phyloP scores from a whole-genome alignment of 2,797 vertebrate species.

The Vultur gryphus region DNA sequence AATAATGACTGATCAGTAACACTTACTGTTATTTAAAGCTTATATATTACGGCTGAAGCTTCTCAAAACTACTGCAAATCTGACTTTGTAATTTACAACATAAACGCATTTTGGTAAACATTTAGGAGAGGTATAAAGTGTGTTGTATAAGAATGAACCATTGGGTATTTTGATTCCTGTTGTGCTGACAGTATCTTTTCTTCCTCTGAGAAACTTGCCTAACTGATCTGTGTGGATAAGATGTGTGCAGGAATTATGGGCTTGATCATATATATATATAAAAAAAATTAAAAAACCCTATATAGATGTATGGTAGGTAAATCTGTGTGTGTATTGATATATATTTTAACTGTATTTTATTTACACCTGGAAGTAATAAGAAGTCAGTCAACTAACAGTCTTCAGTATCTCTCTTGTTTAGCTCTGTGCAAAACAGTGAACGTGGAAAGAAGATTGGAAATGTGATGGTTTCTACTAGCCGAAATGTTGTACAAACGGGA shows the following conservation, averaged over 20 bases:
- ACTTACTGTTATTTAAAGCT: background rate
- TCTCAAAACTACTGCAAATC: background rate
- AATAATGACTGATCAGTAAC: background rate
- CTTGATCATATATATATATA: background rate
- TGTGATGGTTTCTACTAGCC: conserved; percentile 91
- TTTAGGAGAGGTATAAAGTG: background rate
- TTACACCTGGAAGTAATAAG: background rate
- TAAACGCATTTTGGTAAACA: background rate
- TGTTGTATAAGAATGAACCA: background rate
- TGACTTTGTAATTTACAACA: background rate
- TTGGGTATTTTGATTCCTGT: background rate
- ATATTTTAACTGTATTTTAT: background rate
- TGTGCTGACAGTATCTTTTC: background rate
- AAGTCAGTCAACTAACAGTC: background rate
- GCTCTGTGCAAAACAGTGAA: conserved; percentile 97
- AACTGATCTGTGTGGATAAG: background rate
- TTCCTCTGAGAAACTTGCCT: background rate
- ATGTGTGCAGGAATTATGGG: background rate
- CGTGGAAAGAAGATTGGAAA: conserved; percentile 95
- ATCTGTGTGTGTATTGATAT: background rate
- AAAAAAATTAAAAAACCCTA: background rate
- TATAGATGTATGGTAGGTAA: background rate
- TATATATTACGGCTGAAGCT: background rate
- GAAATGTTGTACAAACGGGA: conserved; percentile 93
- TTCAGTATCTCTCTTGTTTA: conserved; percentile 59